Evolutionary conservation across 92 coral and sea anemone species (phyloP).

Genomic region (Isaurus tuberculatus): DNA sequence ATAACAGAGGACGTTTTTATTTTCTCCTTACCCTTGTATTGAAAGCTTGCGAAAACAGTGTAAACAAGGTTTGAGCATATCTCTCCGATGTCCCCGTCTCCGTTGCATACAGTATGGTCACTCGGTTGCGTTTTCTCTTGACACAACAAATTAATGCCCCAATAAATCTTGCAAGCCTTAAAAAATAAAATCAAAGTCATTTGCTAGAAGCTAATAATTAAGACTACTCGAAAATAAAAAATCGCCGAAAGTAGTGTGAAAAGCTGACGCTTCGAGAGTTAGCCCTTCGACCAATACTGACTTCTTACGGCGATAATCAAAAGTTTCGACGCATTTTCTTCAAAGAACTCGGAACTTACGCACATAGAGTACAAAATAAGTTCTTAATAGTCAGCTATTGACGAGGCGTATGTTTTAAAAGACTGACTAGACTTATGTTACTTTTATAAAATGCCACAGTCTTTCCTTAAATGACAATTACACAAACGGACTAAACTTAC

Average conservation of each 20-base stretch:
- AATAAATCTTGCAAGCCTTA: background rate
- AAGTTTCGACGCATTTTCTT: no score
- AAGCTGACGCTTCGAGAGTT: no score
- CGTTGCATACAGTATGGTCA: slow-evolving; percentile 14
- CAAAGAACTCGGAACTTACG: no score
- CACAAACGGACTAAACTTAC: background rate
- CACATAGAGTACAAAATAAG: no score
- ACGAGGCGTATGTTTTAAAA: no score
- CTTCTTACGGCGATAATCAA: no score
- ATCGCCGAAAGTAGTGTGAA: background rate
- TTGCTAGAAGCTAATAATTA: background rate
- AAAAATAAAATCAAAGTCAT: background rate
- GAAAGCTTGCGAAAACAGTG: background rate
- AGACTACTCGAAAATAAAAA: no score
- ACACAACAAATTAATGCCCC: background rate
- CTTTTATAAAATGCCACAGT: background rate
- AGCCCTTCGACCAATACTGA: no score
- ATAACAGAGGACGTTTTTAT: background rate
- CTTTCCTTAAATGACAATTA: background rate
- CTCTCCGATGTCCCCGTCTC: slow-evolving; percentile 30
- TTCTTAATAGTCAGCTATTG: no score
- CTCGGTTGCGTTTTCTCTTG: slow-evolving; percentile 4
- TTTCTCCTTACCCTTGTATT: slow-evolving; percentile 12
- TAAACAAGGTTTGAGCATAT: background rate
- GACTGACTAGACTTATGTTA: background rate